Evolutionary conservation across 2,797 vertebrate species (phyloP).

Genomic region (Tangara arthus): DNA sequence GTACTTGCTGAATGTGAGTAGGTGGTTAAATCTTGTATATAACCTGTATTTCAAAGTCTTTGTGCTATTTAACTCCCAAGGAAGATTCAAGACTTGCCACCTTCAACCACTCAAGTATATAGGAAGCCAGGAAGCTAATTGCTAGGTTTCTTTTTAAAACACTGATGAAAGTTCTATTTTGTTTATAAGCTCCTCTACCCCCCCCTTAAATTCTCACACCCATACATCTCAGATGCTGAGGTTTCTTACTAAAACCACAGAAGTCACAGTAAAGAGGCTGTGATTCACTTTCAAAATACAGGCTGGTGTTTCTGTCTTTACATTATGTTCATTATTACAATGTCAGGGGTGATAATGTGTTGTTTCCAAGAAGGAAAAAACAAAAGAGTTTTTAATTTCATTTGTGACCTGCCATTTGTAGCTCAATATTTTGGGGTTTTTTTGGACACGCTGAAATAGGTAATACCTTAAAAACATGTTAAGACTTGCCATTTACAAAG

Average conservation of each 20-base stretch:
- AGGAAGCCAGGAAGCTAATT: neutral
- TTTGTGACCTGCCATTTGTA: neutral
- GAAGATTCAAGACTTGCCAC: neutral
- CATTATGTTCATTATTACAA: neutral
- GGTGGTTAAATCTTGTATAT: neutral
- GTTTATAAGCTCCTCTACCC: neutral
- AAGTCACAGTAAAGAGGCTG: neutral
- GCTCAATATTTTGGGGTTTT: neutral
- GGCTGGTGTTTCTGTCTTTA: neutral
- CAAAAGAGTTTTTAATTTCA: neutral
- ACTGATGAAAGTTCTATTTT: neutral
- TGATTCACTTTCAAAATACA: neutral
- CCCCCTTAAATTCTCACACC: neutral
- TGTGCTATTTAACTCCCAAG: neutral
- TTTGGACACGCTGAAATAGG: neutral
- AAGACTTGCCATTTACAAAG: neutral
- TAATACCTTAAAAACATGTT: neutral
- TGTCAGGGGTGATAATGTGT: neutral
- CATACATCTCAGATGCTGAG: neutral
- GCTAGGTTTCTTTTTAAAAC: neutral
- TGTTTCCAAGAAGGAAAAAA: neutral
- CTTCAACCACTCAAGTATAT: neutral
- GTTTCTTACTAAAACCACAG: neutral
- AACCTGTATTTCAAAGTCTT: neutral
- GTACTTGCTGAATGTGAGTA: neutral